phyloP scores from a whole-genome alignment of 1,140 invertebrate species.

The Hermatobates lingyangjiaoensis region DNA sequence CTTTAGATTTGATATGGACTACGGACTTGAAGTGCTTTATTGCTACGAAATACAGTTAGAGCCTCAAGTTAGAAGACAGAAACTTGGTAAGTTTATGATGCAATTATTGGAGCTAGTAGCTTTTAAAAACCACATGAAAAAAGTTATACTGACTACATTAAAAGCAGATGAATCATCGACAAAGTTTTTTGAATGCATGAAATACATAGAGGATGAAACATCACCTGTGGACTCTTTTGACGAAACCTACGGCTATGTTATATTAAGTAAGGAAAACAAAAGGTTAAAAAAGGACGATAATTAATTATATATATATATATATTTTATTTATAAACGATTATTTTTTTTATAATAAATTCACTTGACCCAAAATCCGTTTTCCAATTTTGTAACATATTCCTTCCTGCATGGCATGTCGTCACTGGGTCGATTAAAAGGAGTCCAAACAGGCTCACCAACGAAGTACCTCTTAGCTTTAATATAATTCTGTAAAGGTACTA shows the following conservation, averaged over 20 bases:
- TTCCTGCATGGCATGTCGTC: slow-evolving; percentile 65
- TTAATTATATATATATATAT: not conserved
- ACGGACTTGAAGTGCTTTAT: slow-evolving; percentile 54
- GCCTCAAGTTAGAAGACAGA: slow-evolving; percentile 37
- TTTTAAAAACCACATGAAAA: slow-evolving; percentile 45
- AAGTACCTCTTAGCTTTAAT: slow-evolving; percentile 75
- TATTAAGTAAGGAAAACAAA: slow-evolving; percentile 12
- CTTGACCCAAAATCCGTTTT: not conserved
- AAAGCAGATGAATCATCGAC: slow-evolving; percentile 48
- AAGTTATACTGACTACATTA: slow-evolving; percentile 63
- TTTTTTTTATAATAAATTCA: not conserved
- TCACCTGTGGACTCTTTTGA: slow-evolving; percentile 14
- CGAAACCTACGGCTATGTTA: slow-evolving; percentile 9
- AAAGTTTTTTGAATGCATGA: slow-evolving; percentile 36
- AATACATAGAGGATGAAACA: slow-evolving; percentile 17
- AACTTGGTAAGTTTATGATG: slow-evolving; percentile 64
- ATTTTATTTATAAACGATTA: not conserved
- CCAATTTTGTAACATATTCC: slow-evolving; percentile 34
- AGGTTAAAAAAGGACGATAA: not conserved
- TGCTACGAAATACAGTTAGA: slow-evolving; percentile 74
- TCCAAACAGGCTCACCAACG: slow-evolving; percentile 83
- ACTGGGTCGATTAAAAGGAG: slow-evolving; percentile 68
- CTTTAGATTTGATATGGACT: slow-evolving; percentile 67
- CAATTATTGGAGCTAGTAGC: slow-evolving; percentile 55
- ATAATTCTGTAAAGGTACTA: slow-evolving; percentile 55